Evolutionary conservation across 1,140 invertebrate genomes (phyloP), one percentile per base, ranked within the genome.

Genomic region (Anagrus nilaparvatae): DNA sequence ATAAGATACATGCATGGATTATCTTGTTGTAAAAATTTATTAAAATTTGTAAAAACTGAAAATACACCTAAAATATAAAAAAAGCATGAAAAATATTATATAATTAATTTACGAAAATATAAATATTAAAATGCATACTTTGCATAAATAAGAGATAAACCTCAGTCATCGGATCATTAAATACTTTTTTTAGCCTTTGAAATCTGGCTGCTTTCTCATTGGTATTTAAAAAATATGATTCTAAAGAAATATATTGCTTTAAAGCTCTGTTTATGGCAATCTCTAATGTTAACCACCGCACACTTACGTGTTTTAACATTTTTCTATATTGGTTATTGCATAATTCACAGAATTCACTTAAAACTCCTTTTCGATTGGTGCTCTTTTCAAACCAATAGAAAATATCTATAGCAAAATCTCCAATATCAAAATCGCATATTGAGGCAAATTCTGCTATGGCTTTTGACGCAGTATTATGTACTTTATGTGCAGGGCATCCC

Each of bases 341-440:
- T 44, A 33, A 41, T 19, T 60, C 52, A 51, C 54, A 61, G 53
- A 58, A 61, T 33, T 53, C 42, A 49, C 61, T 62, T 17, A 62
- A 33, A 10, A 16, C 25, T 43, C 52, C 47, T n/a, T 59, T 54
- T 32, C 49, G 41, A 20, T 56, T 49, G 20, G 49, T 61, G 35
- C 54, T 55, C 27, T 57, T 58, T 47, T 50, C 52, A 50, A 63
- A 63, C 46, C 50, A 51, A 29, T 24, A 39, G 48, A 55, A 59
- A 31, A 60, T 53, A 50, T 61, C 59, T 6, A 51, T 36, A 35
- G 54, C 41, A 43, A 60, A 38, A 30, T 17, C 35, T 52, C 61
- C 55, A 12, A 58, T 19, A 44, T 60, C 55, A 39, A 60, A n/a
- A n/a, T n/a, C n/a, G n/a, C n/a, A n/a, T n/a, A n/a, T n/a, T n/a